Percentiles rank a stretch among this genome's conserved stretches.
These are phyloP conservation scores for Xestia rhomboidea DNA, from an alignment of 2,888 invertebrate species.

Conservation along the genomic window DNA sequence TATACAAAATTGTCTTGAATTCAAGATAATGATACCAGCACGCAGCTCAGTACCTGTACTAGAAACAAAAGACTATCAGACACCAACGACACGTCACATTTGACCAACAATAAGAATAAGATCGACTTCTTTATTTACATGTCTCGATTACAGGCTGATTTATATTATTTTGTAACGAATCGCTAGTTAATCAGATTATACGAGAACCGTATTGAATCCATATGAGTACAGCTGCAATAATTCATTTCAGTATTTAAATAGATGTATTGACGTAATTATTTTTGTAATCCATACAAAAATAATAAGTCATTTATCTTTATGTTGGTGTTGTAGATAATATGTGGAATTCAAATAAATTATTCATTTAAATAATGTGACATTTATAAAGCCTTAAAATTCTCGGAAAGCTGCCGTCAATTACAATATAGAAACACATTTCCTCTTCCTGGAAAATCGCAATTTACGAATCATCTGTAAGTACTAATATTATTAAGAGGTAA, in stretches of 20 bases:
- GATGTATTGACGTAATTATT: constrained; percentile 46
- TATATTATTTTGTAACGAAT: constrained; percentile 51
- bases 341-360: background rate
- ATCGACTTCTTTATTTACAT: constrained; percentile 51
- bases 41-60: background rate
- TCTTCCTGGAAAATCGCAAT: background rate
- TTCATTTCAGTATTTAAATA: constrained; percentile 55
- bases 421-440: background rate
- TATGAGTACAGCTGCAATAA: constrained; percentile 62
- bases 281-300: constrained; percentile 23
- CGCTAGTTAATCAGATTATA: constrained; percentile 56
- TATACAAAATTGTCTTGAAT: background rate
- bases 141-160: constrained; percentile 57
- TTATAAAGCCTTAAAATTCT: background rate
- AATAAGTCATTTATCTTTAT: constrained; percentile 20
- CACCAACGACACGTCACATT: constrained; percentile 42
- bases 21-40: background rate
- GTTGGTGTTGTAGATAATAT: background rate
- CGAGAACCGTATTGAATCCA: constrained; percentile 49
- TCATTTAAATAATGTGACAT: background rate
- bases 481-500: background rate
- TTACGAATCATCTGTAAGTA: background rate
- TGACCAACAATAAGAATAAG: constrained; percentile 51
- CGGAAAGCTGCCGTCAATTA: background rate
- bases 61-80: constrained; percentile 22